Evolutionary conservation across 2,888 invertebrate species (phyloP), one percentile per base, ranked within the genome.

Genomic region (Lepetodrilus schrolli): DNA sequence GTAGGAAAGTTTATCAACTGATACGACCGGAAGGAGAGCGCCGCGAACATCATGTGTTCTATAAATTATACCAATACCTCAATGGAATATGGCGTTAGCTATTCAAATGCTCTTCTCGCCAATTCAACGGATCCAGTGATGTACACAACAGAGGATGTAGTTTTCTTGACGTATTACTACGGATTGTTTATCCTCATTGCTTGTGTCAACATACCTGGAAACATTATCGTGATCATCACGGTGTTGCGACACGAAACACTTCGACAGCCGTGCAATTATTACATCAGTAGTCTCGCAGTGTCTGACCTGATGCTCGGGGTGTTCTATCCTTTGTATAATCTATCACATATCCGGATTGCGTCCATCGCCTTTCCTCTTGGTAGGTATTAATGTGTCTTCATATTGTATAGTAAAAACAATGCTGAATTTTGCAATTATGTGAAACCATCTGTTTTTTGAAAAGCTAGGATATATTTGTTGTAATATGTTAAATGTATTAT

Each of bases 251-350:
- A 78, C 26, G 38, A 65, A 4, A 34, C 36, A 0, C 72, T 80
- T 7, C 58, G 76, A 10, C 74, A 74, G 51, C 78, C 80, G 13
- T 74, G 77, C 74, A 80, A 80, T 66, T 74, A 74, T 51, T 75
- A 72, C 69, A 74, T 80, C 34, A 72, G 74, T 8, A 82, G 82
- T 47, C 73, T 82, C 7, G 83, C 81, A 4, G 73, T 77, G 10
- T 80, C 83, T 0, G 83, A 83, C 43, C 66, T 83, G 26, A 43
- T 78, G 4, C 75, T 80, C 10, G 82, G 80, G 4, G 20, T 82
- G 4, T 74, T 80, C 1, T 83, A 81, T 48, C 80, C 83, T 7
- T 20, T 82, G 10, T 83, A 83, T 70, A 81, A 80, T 49, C 68
- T 80, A 8, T 74, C 80, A 20, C 82, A 83, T 73, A 73, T 82